Percentiles rank a stretch among this genome's conserved stretches.
Conservation (phyloP, 2,888 invertebrate genomes). For the Linnaemya tessellans region DNA sequence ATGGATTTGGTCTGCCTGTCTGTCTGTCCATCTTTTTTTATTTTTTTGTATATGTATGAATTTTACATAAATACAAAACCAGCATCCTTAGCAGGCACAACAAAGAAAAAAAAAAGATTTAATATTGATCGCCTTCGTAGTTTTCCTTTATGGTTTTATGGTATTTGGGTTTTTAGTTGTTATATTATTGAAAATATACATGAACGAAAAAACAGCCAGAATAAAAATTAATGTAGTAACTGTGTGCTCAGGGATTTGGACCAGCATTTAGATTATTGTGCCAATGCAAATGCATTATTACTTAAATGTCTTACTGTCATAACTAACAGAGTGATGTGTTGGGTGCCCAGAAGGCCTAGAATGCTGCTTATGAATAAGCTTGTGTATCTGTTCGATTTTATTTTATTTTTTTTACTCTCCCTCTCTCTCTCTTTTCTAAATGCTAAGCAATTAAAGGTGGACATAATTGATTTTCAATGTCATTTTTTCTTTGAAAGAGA, state of each 20-base stretch:
- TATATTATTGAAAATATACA: slow-evolving; percentile 1
- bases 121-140: slow-evolving; percentile 56
- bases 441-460: slow-evolving; percentile 71
- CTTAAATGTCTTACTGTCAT: slow-evolving; percentile 54
- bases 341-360: slow-evolving; percentile 30
- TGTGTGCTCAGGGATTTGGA: slow-evolving; percentile 45
- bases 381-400: slow-evolving; percentile 7
- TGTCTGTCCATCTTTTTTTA: slow-evolving; percentile 14
- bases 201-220: not conserved
- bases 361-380: not conserved
- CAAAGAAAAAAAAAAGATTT: slow-evolving; percentile 45
- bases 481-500: no score
- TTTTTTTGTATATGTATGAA: slow-evolving; percentile 20
- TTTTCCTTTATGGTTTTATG: slow-evolving; percentile 43
- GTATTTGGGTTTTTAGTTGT: slow-evolving; percentile 46
- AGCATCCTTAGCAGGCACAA: slow-evolving; percentile 24
- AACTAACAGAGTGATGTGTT: slow-evolving; percentile 22
- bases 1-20: slow-evolving; percentile 18
- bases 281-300: slow-evolving; percentile 59
- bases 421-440: slow-evolving; percentile 18
- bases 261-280: slow-evolving; percentile 50
- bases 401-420: not conserved
- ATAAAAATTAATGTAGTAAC: slow-evolving; percentile 39
- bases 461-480: slow-evolving; percentile 72
- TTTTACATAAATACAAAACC: slow-evolving; percentile 51